phyloP scores from a whole-genome alignment of 1,140 invertebrate genomes.

The Zelostemma sp. region DNA sequence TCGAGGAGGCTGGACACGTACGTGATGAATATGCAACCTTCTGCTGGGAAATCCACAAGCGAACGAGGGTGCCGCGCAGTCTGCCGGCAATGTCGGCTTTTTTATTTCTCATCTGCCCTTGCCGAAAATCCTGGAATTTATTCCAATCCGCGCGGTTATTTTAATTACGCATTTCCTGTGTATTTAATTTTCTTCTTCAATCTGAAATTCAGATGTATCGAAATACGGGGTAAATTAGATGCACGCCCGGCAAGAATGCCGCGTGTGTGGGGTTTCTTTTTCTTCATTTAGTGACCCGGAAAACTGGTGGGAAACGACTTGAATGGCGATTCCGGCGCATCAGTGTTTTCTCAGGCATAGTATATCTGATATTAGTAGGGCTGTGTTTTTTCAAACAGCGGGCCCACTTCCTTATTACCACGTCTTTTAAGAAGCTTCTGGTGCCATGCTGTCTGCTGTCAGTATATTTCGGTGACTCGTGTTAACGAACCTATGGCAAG shows the following conservation, averaged over 20 bases:
- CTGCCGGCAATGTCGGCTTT: conserved; percentile 20
- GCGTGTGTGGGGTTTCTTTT: conserved; percentile 31
- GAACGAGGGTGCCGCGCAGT: conserved; percentile 53
- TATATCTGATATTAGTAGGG: conserved; percentile 62
- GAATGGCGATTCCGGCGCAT: conserved; percentile 34
- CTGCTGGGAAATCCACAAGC: conserved; percentile 1
- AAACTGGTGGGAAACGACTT: conserved; percentile 47
- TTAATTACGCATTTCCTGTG: neutral
- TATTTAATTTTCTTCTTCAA: neutral
- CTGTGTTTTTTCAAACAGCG: conserved; percentile 67
- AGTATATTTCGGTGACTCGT: conserved; percentile 44
- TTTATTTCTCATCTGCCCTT: neutral
- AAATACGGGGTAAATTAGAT: neutral
- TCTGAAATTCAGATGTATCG: neutral
- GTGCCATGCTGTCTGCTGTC: conserved; percentile 66
- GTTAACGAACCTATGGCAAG: conserved; percentile 42
- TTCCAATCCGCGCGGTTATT: neutral
- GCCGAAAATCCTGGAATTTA: conserved; percentile 8
- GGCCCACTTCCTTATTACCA: conserved; percentile 67
- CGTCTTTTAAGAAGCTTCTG: conserved; percentile 48
- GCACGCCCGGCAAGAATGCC: too few relatives aligned
- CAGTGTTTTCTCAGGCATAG: conserved; percentile 64
- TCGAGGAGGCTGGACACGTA: neutral
- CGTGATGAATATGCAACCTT: neutral
- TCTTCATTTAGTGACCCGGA: conserved; percentile 42